These are phyloP conservation scores for Oophaga pumilio DNA, from an alignment of 2,113 vertebrate species.

Conservation along the genomic window DNA sequence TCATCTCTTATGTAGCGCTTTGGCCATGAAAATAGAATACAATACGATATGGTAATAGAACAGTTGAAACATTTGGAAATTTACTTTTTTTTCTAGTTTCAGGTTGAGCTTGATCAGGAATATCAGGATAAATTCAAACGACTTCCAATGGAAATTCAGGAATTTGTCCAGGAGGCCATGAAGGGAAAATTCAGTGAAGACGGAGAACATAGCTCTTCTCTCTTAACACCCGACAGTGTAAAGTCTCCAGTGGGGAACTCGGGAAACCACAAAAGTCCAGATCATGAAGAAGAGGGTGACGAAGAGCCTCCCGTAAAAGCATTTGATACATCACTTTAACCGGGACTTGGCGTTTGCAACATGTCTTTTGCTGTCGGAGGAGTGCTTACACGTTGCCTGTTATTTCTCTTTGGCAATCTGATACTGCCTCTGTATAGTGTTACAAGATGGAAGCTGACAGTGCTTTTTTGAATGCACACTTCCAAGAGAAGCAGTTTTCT, in stretches of 20 bases:
- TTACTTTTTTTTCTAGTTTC: conserved; percentile 77
- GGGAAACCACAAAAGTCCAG: conserved; percentile 80
- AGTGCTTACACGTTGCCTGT: conserved; percentile 52
- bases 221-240: conserved; percentile 72
- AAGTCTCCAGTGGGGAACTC: conserved; percentile 63
- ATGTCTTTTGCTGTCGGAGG: conserved; percentile 34
- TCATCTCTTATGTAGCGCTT: neutral
- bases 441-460: conserved; percentile 66
- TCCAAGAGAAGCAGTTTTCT: conserved; percentile 64
- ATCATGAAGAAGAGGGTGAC: conserved; percentile 84
- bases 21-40: neutral
- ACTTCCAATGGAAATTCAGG: conserved; percentile 95
- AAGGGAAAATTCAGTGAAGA: conserved; percentile 84
- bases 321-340: conserved; percentile 89
- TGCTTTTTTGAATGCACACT: conserved; percentile 63
- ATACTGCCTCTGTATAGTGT: conserved; percentile 67
- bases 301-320: conserved; percentile 81
- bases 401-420: conserved; percentile 60
- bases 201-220: conserved; percentile 74
- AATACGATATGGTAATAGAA: neutral
- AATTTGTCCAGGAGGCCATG: conserved; percentile 95
- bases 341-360: conserved; percentile 51
- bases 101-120: conserved; percentile 93
- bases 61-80: neutral
- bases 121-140: conserved; percentile 98